Percentiles rank a stretch among this genome's conserved stretches.
These are phyloP conservation scores for Venustaconcha ellipsiformis DNA, from an alignment of 1,140 invertebrate species.

Conservation along the genomic window DNA sequence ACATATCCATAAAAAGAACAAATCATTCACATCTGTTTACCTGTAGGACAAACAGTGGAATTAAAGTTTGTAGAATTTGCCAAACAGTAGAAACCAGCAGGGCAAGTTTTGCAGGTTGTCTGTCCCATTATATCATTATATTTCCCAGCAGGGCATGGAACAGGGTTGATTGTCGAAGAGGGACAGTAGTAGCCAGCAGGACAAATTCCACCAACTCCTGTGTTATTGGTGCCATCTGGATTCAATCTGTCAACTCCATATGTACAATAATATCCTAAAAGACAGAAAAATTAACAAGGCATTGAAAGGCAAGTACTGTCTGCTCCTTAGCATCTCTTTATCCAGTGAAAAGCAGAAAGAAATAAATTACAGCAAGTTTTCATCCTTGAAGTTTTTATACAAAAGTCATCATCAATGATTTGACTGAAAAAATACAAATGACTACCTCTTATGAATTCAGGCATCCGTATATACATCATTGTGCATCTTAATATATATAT, in stretches of 20 bases:
- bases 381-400: no score
- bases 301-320: no score
- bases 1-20: no score
- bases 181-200: constrained; percentile 63
- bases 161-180: constrained; percentile 39
- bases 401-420: no score
- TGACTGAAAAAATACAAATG: no score
- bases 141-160: constrained; percentile 53
- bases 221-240: constrained; percentile 52
- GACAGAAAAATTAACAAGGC: not conserved
- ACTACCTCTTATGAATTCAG: no score
- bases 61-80: constrained; percentile 47
- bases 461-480: no score
- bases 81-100: constrained; percentile 57
- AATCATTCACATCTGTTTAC: constrained; percentile 25
- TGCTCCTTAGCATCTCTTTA: no score
- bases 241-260: constrained; percentile 58
- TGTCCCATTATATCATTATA: constrained; percentile 54
- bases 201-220: constrained; percentile 62
- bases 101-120: constrained; percentile 50
- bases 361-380: no score
- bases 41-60: constrained; percentile 47
- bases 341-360: no score
- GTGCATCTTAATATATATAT: no score
- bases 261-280: constrained; percentile 61